phyloP scores from a whole-genome alignment of 2,113 vertebrate species.

The Laterallus jamaicensis region DNA sequence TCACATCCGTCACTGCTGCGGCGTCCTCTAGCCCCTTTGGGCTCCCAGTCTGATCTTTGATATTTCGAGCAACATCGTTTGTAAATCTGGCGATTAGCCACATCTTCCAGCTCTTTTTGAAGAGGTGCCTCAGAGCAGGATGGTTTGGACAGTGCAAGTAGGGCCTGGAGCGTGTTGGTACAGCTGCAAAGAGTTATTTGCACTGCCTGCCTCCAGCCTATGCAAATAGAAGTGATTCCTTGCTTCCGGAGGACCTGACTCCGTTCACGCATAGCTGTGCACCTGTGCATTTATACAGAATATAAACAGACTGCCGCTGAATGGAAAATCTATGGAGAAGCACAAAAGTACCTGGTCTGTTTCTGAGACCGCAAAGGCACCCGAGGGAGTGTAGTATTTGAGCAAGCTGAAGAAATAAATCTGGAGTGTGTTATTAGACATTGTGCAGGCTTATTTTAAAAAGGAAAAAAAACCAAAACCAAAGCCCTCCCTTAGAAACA shows the following conservation, averaged over 20 bases:
- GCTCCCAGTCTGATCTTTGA: background rate
- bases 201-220: background rate
- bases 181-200: conserved; percentile 20
- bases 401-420: background rate
- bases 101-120: background rate
- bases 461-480: background rate
- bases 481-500: background rate
- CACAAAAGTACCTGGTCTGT: conserved; percentile 1
- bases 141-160: background rate
- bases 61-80: background rate
- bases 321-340: background rate
- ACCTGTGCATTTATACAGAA: background rate
- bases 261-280: background rate
- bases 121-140: background rate
- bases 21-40: background rate
- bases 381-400: background rate
- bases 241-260: background rate
- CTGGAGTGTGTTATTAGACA: background rate
- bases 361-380: background rate
- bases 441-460: background rate
- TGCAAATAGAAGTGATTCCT: background rate
- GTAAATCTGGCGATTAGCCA: background rate
- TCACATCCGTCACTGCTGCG: rapidly evolving
- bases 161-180: background rate
- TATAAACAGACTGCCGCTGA: background rate